Evolutionary conservation across 1,140 invertebrate species (phyloP).

Genomic region (Neodiprion pinetum): DNA sequence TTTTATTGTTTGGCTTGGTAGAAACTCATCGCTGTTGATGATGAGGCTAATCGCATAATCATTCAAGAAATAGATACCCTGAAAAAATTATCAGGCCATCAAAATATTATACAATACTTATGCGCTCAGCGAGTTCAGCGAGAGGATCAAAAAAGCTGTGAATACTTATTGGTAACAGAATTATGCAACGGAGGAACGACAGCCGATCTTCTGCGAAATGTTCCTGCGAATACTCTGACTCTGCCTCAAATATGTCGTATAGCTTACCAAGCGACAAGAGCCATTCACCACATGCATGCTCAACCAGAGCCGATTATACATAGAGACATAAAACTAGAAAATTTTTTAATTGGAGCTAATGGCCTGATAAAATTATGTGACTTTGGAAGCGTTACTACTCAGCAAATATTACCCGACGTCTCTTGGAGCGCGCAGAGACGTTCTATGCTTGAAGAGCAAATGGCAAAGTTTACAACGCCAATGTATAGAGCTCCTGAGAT

Average conservation of each 20-base stretch:
- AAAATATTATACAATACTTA: slow-evolving; percentile 82
- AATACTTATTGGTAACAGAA: slow-evolving; percentile 77
- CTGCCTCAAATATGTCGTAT: slow-evolving; percentile 83
- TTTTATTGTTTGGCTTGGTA: slow-evolving; percentile 42
- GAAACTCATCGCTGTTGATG: slow-evolving; percentile 80
- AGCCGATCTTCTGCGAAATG: slow-evolving; percentile 78
- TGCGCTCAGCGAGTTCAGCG: slow-evolving; percentile 75
- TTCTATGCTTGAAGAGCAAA: slow-evolving; percentile 89
- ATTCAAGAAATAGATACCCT: slow-evolving; percentile 81
- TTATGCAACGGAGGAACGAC: slow-evolving; percentile 79
- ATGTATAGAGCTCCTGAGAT: slow-evolving; percentile 96
- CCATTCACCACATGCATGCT: slow-evolving; percentile 92
- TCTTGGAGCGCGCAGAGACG: slow-evolving; percentile 93
- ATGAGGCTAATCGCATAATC: slow-evolving; percentile 78
- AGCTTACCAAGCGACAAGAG: slow-evolving; percentile 90
- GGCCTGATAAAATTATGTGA: slow-evolving; percentile 96
- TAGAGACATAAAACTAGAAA: slow-evolving; percentile 88
- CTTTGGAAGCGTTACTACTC: slow-evolving; percentile 95
- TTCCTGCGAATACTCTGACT: slow-evolving; percentile 69
- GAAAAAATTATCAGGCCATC: slow-evolving; percentile 79
- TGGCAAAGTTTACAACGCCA: slow-evolving; percentile 80
- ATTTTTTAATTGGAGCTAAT: slow-evolving; percentile 77
- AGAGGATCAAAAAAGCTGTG: slow-evolving; percentile 66
- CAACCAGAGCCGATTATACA: slow-evolving; percentile 85
- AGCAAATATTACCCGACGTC: slow-evolving; percentile 82